Base-by-base conservation (phyloP, 2,113 vertebrate genomes). In the Larimichthys crocea region DNA sequence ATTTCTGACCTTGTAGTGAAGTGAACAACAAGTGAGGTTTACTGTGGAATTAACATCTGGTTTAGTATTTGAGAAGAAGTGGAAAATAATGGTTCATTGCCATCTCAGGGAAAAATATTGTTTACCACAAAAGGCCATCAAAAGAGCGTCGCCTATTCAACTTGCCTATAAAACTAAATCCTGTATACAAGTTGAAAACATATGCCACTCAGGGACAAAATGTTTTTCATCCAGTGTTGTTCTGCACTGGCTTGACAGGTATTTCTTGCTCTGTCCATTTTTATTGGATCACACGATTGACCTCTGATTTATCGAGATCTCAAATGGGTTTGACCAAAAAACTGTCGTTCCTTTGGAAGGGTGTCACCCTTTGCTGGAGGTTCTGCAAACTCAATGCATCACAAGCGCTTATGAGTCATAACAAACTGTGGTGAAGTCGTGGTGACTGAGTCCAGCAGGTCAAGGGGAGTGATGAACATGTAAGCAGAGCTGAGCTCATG, bases 21-120 rank as follows among this genome's bases (percentile, higher is more conserved):
- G 67, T 57, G 76, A 78, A 64, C 52, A 78, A 44, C 86, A 71
- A n/a, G 26, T 61, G 56, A 73, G 61, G 64, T 79, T 81, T 42
- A 52, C 46, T 70, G 73, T 66, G 77, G 74, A 83, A 53, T 71
- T 55, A 85, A 88, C 89, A 90, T 92, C 89, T 93, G 92, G 79
- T 91, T 89, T 86, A 86, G 76, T 56, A 81, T 86, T 90, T 86
- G 55, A 80, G 63, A 73, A 76, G 57, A 79, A 50, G 78, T 75
- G 83, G 78, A 87, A 91, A 87, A 88, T 68, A 64, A 72, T 72
- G 44, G 66, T 88, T 49, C 59, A 40, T 61, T 87, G 74, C 76
- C 72, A 86, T 84, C 35, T 76, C 15, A 66, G 24, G 70, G 71
- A 68, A 84, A 81, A 79, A 59, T 80, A 55, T 74, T 89, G 83